Percentiles rank a stretch among this genome's conserved stretches.
Conservation (phyloP, 1,140 invertebrate genomes). For the Drosophila kohkoa region DNA sequence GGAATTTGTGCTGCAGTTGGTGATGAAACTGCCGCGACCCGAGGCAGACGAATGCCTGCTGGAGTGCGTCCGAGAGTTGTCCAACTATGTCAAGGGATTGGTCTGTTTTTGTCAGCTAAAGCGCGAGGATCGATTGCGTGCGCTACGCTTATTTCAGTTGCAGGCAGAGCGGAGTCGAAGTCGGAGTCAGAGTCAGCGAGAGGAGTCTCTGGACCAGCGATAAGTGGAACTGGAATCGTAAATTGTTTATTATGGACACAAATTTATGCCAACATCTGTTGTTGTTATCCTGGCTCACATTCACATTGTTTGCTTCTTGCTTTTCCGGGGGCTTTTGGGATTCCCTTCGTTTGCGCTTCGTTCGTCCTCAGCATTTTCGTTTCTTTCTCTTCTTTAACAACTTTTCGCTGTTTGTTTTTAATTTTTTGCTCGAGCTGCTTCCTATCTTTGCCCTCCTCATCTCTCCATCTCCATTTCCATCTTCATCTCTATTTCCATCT, state of each 20-base stretch:
- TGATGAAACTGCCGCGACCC: constrained; percentile 38
- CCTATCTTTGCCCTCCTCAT: constrained; percentile 4
- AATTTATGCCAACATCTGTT: constrained; percentile 78
- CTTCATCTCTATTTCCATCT: background rate
- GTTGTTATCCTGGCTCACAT: constrained; percentile 48
- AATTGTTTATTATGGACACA: constrained; percentile 78
- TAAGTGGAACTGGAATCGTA: constrained; percentile 37
- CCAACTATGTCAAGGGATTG: constrained; percentile 27
- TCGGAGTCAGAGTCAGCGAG: background rate
- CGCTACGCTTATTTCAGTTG: constrained; percentile 39
- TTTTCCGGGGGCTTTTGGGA: constrained; percentile 2
- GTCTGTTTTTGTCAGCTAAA: constrained; percentile 34
- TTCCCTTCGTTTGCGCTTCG: constrained; percentile 4
- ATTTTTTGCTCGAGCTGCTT: constrained; percentile 69
- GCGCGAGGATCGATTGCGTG: constrained; percentile 43
- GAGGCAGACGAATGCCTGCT: constrained; percentile 24
- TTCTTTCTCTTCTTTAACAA: constrained; percentile 25
- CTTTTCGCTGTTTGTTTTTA: constrained; percentile 67
- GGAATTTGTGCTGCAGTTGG: constrained; percentile 24
- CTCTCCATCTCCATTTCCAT: background rate
- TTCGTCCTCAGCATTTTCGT: constrained; percentile 30
- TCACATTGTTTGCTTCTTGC: constrained; percentile 37
- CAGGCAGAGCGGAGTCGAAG: constrained; percentile 20
- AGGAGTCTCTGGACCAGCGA: background rate
- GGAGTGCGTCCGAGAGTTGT: constrained; percentile 29